phyloP scores from a whole-genome alignment of 2,888 invertebrate species.

The Rhagonycha lutea region DNA sequence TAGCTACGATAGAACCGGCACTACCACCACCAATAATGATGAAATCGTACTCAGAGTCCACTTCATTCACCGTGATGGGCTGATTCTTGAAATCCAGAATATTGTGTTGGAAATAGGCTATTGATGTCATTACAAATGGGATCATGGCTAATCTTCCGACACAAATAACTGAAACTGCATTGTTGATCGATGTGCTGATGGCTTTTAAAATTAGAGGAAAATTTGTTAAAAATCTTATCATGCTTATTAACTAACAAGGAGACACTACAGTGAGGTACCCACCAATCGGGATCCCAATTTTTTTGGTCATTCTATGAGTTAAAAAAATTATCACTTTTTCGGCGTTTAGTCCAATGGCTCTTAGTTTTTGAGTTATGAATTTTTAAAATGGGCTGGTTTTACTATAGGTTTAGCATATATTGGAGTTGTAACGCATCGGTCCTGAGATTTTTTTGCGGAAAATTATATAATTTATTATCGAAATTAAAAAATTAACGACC shows the following conservation, averaged over 20 bases:
- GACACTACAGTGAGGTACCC: too few relatives aligned
- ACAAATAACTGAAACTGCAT: conserved; percentile 71
- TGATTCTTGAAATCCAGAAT: conserved; percentile 83
- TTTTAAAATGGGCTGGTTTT: too few relatives aligned
- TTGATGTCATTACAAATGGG: conserved; percentile 73
- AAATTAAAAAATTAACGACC: too few relatives aligned
- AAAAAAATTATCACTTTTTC: too few relatives aligned
- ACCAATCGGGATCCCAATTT: too few relatives aligned
- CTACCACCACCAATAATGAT: conserved; percentile 83
- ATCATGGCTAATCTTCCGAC: conserved; percentile 74
- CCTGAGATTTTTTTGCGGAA: too few relatives aligned
- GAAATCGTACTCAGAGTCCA: conserved; percentile 79
- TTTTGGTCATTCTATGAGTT: too few relatives aligned
- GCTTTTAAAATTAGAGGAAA: conserved; percentile 64
- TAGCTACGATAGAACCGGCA: conserved; percentile 83
- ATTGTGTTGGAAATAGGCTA: conserved; percentile 85
- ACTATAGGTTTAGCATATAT: too few relatives aligned
- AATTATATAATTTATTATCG: too few relatives aligned
- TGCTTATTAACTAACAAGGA: not conserved
- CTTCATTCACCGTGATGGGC: conserved; percentile 67
- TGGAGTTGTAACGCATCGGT: too few relatives aligned
- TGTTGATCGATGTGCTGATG: conserved; percentile 58
- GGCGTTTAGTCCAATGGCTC: too few relatives aligned
- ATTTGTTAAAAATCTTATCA: conserved; percentile 36
- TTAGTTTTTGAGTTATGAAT: too few relatives aligned